Conservation (phyloP, 1,140 invertebrate species). For the Caenorhabditis remanei region DNA sequence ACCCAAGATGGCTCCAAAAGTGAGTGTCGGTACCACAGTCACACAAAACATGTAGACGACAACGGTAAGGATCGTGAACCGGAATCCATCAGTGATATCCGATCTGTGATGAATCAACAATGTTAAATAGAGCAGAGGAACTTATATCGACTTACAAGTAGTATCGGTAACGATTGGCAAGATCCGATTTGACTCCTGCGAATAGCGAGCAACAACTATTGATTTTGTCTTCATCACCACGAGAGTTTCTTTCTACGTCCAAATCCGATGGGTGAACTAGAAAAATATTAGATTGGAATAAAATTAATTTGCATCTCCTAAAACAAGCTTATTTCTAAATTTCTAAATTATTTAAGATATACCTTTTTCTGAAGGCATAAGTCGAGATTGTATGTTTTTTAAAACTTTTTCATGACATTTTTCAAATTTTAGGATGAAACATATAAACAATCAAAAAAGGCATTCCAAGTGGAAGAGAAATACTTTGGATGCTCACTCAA, state of each 20-base stretch:
- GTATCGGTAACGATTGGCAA: no score
- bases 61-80: background rate
- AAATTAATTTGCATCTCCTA: no score
- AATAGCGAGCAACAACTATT: no score
- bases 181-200: no score
- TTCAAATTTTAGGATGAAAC: no score
- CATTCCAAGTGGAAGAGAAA: conserved; percentile 1
- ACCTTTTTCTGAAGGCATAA: background rate
- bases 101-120: background rate
- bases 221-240: background rate
- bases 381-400: background rate
- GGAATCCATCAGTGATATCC: background rate
- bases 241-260: background rate
- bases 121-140: no score
- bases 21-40: conserved; percentile 7
- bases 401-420: no score
- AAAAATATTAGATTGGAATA: background rate
- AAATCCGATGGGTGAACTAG: background rate
- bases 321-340: no score
- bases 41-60: conserved; percentile 20
- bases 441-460: background rate
- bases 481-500: background rate
- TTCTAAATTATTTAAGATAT: background rate
- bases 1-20: conserved; percentile 32
- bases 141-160: no score